Percentiles rank a stretch among this genome's conserved stretches.
These are phyloP conservation scores for Callipepla californica DNA, from an alignment of 2,113 vertebrate species.

Conservation along the genomic window DNA sequence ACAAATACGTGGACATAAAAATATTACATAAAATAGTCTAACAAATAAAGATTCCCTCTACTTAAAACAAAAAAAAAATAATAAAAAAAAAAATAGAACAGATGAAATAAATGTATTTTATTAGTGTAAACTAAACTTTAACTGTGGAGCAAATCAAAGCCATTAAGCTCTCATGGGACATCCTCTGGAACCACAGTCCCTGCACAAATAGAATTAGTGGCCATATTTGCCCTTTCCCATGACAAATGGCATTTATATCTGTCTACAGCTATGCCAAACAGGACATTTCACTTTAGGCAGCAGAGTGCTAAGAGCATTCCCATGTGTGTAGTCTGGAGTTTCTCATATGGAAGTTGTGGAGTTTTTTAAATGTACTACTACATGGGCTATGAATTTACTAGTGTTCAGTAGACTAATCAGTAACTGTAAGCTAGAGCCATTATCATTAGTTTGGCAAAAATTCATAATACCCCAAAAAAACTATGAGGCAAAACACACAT, in stretches of 20 bases:
- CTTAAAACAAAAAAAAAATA: neutral
- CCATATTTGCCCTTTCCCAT: neutral
- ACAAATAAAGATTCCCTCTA: neutral
- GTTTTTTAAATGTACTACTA: neutral
- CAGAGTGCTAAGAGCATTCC: neutral
- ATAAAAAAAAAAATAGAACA: neutral
- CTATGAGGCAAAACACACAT: neutral
- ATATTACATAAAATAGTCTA: neutral
- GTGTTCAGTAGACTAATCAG: neutral
- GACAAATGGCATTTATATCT: neutral
- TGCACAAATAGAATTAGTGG: neutral
- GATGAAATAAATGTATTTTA: neutral
- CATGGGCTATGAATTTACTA: neutral
- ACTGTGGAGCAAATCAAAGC: neutral
- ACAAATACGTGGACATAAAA: no score
- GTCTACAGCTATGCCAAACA: neutral
- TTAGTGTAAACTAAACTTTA: neutral
- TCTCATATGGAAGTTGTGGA: neutral
- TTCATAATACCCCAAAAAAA: neutral
- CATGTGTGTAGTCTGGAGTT: fast-evolving
- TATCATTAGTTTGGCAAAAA: neutral
- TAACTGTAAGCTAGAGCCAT: neutral
- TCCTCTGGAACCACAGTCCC: neutral
- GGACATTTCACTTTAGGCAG: neutral
- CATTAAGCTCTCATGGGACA: neutral